phyloP scores from a whole-genome alignment of 2,113 vertebrate species.

The Vidua macroura region DNA sequence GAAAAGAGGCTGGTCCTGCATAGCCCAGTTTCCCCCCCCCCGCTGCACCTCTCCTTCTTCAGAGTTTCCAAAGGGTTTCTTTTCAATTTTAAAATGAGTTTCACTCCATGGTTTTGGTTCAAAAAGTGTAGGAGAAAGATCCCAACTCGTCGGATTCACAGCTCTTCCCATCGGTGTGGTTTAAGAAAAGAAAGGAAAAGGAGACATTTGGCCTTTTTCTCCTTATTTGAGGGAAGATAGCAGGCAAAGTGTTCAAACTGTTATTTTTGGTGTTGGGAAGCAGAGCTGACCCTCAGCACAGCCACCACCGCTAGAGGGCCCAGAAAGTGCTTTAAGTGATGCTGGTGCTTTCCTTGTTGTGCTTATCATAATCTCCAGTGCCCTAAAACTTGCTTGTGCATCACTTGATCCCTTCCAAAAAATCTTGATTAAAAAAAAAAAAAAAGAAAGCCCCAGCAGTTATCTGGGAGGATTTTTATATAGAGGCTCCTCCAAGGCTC shows the following conservation, averaged over 20 bases:
- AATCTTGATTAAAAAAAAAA: not conserved
- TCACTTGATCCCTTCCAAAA: not conserved
- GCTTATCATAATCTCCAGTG: not conserved
- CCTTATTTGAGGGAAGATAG: not conserved
- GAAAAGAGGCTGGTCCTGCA: not conserved
- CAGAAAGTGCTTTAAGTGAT: not conserved
- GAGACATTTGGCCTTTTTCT: not conserved
- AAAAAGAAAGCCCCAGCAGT: accelerated
- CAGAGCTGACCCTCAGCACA: not conserved
- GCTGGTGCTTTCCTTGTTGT: not conserved
- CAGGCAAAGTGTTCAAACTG: not conserved
- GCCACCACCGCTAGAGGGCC: conserved; percentile 15
- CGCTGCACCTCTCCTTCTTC: not conserved
- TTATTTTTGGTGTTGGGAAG: not conserved
- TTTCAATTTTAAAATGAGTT: not conserved
- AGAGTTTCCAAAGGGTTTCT: not conserved
- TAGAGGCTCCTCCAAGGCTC: not conserved
- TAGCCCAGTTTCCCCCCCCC: not conserved
- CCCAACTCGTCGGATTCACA: accelerated
- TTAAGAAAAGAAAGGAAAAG: not conserved
- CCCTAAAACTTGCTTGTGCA: not conserved
- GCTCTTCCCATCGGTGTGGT: not conserved
- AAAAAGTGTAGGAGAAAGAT: not conserved
- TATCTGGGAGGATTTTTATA: not conserved
- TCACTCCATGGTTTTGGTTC: accelerated